A percentile compares a stretch with the other conserved stretches of the same genome.
Evolutionary conservation across 2,113 vertebrate genomes (phyloP).

Genomic region (Corapipo altera): DNA sequence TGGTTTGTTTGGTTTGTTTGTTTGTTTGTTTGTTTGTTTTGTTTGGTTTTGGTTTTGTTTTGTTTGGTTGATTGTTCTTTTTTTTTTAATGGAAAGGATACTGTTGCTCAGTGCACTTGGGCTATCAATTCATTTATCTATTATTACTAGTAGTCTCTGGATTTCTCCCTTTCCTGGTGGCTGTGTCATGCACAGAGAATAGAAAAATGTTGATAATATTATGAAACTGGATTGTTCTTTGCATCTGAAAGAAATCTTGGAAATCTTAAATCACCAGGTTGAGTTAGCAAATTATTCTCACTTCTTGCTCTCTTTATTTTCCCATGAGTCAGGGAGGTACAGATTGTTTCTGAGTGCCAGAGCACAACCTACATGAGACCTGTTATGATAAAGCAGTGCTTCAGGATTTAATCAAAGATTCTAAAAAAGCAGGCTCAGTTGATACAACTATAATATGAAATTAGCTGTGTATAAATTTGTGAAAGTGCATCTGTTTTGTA

Average conservation of each 20-base stretch:
- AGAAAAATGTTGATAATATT: neutral
- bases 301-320: neutral
- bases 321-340: neutral
- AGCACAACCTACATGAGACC: neutral
- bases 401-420: neutral
- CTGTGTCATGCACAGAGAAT: neutral
- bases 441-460: neutral
- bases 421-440: neutral
- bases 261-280: neutral
- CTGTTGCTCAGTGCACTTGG: neutral
- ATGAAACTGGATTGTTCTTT: neutral
- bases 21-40: no score
- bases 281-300: neutral
- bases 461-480: neutral
- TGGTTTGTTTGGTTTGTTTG: no score
- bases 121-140: neutral
- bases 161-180: neutral
- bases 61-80: neutral
- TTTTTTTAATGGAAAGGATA: neutral
- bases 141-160: neutral
- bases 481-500: neutral
- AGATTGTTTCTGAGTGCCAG: neutral
- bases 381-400: neutral
- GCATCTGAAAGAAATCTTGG: neutral
- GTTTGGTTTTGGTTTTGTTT: no score